Conservation (phyloP, 2,888 invertebrate species). For the Lordiphosa andalusiaca region DNA sequence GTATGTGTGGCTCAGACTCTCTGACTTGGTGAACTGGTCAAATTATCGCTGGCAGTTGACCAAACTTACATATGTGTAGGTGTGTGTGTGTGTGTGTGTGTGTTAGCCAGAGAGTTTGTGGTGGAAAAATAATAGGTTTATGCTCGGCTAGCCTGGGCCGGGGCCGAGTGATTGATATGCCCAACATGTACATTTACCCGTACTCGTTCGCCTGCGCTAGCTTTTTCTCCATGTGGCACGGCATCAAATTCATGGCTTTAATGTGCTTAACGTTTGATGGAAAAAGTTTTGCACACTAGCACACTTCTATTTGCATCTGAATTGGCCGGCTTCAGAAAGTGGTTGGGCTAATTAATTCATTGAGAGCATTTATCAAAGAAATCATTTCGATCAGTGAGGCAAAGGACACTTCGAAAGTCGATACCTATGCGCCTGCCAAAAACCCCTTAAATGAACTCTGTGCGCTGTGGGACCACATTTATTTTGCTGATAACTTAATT, state of each 20-base stretch:
- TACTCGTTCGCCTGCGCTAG: constrained; percentile 1
- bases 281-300: no score
- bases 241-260: constrained; percentile 49
- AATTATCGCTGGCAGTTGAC: constrained; percentile 61
- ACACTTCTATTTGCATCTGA: no score
- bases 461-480: no score
- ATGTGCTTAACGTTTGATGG: constrained; percentile 43
- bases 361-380: no score
- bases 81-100: constrained; percentile 19
- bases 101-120: constrained; percentile 31
- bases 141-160: constrained; percentile 44
- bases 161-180: constrained; percentile 63
- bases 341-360: no score
- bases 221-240: constrained; percentile 2
- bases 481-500: no score
- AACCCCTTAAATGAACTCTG: no score
- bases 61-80: constrained; percentile 23
- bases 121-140: constrained; percentile 64
- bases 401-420: no score
- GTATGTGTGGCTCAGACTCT: constrained; percentile 1
- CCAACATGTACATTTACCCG: constrained; percentile 42
- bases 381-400: no score
- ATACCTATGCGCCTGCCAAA: no score
- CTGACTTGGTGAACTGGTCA: constrained; percentile 34
- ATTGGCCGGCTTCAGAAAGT: no score